Conservation (phyloP, 2,797 vertebrate species). For the Naso thynnoides region DNA sequence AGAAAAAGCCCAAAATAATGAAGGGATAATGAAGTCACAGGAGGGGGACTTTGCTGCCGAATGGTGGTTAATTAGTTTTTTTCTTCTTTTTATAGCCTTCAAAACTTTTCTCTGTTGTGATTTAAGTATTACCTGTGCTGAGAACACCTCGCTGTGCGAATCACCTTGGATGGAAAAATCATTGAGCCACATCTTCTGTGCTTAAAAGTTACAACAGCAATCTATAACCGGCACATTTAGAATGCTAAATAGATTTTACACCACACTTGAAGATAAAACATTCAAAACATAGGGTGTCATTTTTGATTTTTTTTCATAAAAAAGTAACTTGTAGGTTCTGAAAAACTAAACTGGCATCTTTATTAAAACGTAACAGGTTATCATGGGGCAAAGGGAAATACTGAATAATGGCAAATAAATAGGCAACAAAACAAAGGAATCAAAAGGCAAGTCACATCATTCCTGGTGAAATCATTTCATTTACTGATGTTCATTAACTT, state of each 20-base stretch:
- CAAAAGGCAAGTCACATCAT: conserved; percentile 4
- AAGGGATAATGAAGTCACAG: conserved; percentile 12
- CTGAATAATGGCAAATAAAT: not conserved
- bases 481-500: conserved; percentile 40
- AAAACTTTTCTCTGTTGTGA: conserved; percentile 1
- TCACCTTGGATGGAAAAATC: not conserved
- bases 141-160: conserved; percentile 1
- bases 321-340: too few relatives aligned
- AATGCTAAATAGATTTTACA: not conserved
- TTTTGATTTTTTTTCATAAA: not conserved
- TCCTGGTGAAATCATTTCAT: conserved; percentile 21
- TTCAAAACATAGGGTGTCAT: not conserved
- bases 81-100: not conserved
- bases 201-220: not conserved
- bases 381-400: not conserved
- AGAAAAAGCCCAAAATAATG: conserved; percentile 3
- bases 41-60: not conserved
- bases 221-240: not conserved
- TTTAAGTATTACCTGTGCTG: conserved; percentile 17
- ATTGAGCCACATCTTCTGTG: not conserved
- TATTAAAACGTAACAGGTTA: not conserved
- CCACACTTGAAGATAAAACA: not conserved
- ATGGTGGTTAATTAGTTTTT: conserved; percentile 6
- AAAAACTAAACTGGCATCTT: too few relatives aligned
- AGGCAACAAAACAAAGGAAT: conserved; percentile 12